Evolutionary conservation across 2,888 invertebrate genomes (phyloP), one percentile per base, ranked within the genome.

Genomic region (Clistopyga incitator): DNA sequence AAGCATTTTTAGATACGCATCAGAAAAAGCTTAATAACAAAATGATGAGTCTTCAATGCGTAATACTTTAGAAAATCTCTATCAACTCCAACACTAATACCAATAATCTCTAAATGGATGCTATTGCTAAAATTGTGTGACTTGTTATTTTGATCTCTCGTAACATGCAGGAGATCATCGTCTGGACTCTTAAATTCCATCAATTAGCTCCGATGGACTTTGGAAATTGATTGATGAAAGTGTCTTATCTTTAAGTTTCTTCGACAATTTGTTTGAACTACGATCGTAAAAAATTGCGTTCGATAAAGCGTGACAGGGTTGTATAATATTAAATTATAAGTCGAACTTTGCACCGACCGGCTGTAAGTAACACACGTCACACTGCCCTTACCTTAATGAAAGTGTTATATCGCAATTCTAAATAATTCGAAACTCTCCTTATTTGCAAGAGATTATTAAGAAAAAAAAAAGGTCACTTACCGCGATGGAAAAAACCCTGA

Each of bases 401-500:
- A 45, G 45, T 42, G 52, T 56, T 65, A 20, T n/a, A 52, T 74
- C 23, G 45, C 38, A 20, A 23, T 23, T 29, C 52, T 3, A 6
- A 75, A 78, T 56, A 38, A 20, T 74, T 75, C 38, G 8, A 47
- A 70, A 81, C 64, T 61, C 34, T 45, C 47, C 11, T 52, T 54
- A 54, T 71, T 38, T 45, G 15, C 15, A 23, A 13, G 42, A 52
- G 4, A 11, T 34, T 34, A 25, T 64, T 18, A 25, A 11, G 20
- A 6, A 25, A 25, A 29, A 29, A 25, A 61, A 29, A 25, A 61
- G 23, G 23, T 70, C 56, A 79, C 84, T 72, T 84, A 89, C 90
- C 88, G 85, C 88, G 87, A 6, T 87, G 87, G 6, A 80, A 72
- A 61, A 87, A 68, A n/a, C 82, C 80, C 23, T 87, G 84, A 56